These are phyloP conservation scores for Panthera leo DNA, from an alignment of 2,113 vertebrate genomes.

Conservation along the genomic window DNA sequence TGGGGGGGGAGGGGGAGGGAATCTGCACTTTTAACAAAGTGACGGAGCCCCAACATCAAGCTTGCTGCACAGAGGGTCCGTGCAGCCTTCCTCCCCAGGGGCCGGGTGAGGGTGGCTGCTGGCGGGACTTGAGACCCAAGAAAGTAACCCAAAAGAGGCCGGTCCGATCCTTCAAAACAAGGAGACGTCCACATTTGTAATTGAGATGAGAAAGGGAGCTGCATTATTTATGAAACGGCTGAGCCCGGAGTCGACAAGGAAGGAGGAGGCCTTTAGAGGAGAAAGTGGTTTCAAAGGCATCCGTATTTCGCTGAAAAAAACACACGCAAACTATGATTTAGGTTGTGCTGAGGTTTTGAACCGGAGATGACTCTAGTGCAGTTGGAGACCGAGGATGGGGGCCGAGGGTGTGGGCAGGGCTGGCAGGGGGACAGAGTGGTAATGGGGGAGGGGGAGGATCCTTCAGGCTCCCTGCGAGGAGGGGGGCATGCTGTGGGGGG, in stretches of 20 bases:
- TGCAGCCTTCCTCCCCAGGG: not conserved
- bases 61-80: not conserved
- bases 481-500: not conserved
- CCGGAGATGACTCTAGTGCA: slow-evolving; percentile 64
- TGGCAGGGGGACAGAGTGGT: not conserved
- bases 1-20: not conserved
- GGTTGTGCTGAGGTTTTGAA: slow-evolving; percentile 73
- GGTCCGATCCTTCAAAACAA: not conserved
- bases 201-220: slow-evolving; percentile 78
- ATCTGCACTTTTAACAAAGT: not conserved
- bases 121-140: not conserved
- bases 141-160: not conserved
- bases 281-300: slow-evolving; percentile 81
- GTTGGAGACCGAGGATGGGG: not conserved
- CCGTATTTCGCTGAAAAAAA: slow-evolving; percentile 67
- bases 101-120: not conserved
- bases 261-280: slow-evolving; percentile 76
- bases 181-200: slow-evolving; percentile 74
- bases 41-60: not conserved
- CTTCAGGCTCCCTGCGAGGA: not conserved
- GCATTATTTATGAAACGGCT: slow-evolving; percentile 86
- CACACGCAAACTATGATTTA: slow-evolving; percentile 70
- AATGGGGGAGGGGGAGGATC: too few relatives aligned
- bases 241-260: slow-evolving; percentile 80
- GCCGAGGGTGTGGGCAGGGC: not conserved